These are phyloP conservation scores for Epinotia ramella DNA, from an alignment of 2,888 invertebrate genomes.

Conservation along the genomic window DNA sequence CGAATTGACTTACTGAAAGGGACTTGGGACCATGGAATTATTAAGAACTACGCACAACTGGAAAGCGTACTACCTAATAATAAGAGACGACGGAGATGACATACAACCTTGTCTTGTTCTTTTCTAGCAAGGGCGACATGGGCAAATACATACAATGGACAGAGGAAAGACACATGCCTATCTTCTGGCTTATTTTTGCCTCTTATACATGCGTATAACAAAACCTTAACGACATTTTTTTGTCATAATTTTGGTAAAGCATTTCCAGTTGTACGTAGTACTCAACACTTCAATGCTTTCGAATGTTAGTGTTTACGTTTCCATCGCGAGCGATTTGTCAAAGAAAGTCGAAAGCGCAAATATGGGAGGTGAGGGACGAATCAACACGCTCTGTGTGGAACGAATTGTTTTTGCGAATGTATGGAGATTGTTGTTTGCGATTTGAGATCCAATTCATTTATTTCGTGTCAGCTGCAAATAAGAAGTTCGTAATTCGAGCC, in stretches of 20 bases:
- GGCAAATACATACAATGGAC: not conserved
- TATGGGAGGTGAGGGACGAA: conserved; percentile 55
- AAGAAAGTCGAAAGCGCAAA: conserved; percentile 65
- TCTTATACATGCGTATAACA: not conserved
- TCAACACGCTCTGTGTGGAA: conserved; percentile 53
- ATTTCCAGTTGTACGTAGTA: not conserved
- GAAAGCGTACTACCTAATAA: not conserved
- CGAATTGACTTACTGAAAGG: conserved; percentile 57
- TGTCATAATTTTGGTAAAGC: not conserved
- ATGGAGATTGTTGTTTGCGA: conserved; percentile 48
- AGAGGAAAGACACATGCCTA: not conserved
- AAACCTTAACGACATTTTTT: not conserved
- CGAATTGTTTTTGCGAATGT: conserved; percentile 53
- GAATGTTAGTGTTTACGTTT: conserved; percentile 59
- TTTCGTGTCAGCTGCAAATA: conserved; percentile 45
- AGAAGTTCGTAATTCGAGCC: conserved; percentile 40
- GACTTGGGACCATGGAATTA: conserved; percentile 33
- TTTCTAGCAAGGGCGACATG: not conserved
- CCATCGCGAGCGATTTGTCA: conserved; percentile 69
- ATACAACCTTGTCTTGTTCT: too few relatives aligned
- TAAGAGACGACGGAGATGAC: not conserved
- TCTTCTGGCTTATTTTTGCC: not conserved
- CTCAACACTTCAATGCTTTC: conserved; percentile 19
- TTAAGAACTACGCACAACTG: not conserved
- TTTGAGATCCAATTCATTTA: conserved; percentile 45